Conservation (phyloP, 2,888 invertebrate species). For the Synergus japonicus region DNA sequence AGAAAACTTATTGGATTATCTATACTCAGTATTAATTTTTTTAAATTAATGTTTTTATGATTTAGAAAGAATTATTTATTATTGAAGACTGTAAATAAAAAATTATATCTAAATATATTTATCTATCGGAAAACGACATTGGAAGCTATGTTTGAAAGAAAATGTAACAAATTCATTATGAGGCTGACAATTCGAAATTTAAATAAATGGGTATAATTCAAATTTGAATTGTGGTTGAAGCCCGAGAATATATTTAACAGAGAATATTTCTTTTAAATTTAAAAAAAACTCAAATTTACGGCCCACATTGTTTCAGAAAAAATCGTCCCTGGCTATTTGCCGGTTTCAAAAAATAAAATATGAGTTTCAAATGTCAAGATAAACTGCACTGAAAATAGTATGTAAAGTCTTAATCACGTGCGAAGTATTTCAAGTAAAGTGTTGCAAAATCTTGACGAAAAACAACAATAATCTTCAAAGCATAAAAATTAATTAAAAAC, state of each 20-base stretch:
- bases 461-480: neutral
- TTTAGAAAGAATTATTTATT: too few relatives aligned
- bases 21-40: neutral
- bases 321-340: neutral
- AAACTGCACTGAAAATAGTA: neutral
- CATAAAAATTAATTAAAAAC: neutral
- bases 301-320: neutral
- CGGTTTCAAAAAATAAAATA: constrained; percentile 9
- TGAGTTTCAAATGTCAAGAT: constrained; percentile 6
- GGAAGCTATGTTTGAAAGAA: too few relatives aligned
- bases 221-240: neutral
- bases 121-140: too few relatives aligned
- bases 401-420: neutral
- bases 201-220: too few relatives aligned
- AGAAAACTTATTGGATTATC: neutral
- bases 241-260: neutral
- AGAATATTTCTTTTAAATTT: neutral
- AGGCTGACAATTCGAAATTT: too few relatives aligned
- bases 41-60: too few relatives aligned
- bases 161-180: too few relatives aligned
- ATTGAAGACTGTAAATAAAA: too few relatives aligned
- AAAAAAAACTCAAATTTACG: neutral
- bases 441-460: neutral
- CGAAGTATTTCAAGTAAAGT: neutral
- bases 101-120: too few relatives aligned